Conservation (phyloP, 2,888 invertebrate genomes). For the Euproctis similis region DNA sequence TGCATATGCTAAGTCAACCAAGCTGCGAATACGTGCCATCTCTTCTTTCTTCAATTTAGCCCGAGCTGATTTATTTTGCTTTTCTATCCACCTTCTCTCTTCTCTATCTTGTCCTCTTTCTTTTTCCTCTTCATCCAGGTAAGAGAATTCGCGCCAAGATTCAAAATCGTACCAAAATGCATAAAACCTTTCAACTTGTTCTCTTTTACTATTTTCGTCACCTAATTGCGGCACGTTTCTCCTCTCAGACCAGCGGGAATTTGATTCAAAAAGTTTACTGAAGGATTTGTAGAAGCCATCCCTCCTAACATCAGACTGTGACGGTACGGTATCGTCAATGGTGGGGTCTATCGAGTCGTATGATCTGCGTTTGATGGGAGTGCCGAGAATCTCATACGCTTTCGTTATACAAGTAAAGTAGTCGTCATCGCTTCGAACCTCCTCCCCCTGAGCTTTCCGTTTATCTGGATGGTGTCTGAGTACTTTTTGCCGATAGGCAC, state of each 20-base stretch:
- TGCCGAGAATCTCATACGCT: slow-evolving; percentile 94
- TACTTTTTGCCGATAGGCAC: slow-evolving; percentile 86
- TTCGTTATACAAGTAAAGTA: slow-evolving; percentile 99
- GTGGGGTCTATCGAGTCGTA: slow-evolving; percentile 98
- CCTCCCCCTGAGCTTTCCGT: slow-evolving; percentile 92
- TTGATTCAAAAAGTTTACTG: slow-evolving; percentile 82
- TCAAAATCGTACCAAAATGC: slow-evolving; percentile 99
- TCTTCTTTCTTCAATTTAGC: slow-evolving; percentile 98
- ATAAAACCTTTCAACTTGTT: slow-evolving; percentile 94
- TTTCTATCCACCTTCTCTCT: slow-evolving; percentile 98
- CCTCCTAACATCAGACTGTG: slow-evolving; percentile 83
- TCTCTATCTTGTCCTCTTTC: slow-evolving; percentile 97
- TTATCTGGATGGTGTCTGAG: slow-evolving; percentile 99
- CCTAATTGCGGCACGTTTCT: slow-evolving; percentile 89
- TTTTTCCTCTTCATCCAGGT: slow-evolving; percentile 98
- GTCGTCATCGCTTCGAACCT: slow-evolving; percentile 92
- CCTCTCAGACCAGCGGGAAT: slow-evolving; percentile 94
- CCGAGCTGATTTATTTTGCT: slow-evolving; percentile 95
- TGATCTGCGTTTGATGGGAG: slow-evolving; percentile 86
- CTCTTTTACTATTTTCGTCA: slow-evolving; percentile 83
- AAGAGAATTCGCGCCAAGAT: slow-evolving; percentile 99
- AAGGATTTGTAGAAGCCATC: slow-evolving; percentile 84
- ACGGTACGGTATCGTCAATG: slow-evolving; percentile 92
- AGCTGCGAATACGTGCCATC: slow-evolving; percentile 89
- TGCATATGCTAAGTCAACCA: slow-evolving; percentile 96